Conservation (phyloP, 2,113 vertebrate species). For the Caranx melampygus region DNA sequence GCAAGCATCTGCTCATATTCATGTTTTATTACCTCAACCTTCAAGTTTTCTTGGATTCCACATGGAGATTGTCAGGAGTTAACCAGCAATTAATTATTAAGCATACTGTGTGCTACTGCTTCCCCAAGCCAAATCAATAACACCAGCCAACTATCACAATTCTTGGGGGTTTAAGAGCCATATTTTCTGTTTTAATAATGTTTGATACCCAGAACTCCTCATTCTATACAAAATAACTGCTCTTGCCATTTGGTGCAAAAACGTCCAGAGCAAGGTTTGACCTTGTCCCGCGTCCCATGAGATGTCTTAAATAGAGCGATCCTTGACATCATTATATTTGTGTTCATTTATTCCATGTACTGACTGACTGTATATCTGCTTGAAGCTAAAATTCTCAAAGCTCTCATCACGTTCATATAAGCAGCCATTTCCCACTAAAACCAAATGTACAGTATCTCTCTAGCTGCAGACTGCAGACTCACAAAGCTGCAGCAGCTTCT, state of each 20-base stretch:
- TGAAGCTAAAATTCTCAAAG: background rate
- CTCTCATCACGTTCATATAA: background rate
- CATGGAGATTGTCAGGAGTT: background rate
- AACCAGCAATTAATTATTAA: constrained; percentile 10
- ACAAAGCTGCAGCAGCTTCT: background rate
- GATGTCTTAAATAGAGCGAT: background rate
- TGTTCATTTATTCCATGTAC: background rate
- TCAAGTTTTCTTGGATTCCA: constrained; percentile 2
- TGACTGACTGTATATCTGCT: background rate
- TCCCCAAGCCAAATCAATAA: constrained; percentile 8
- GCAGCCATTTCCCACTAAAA: background rate
- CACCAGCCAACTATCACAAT: constrained; percentile 4
- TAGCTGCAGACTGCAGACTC: background rate
- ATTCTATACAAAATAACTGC: background rate
- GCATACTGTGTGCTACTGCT: background rate
- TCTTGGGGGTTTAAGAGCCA: background rate
- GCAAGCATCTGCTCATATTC: constrained; percentile 16
- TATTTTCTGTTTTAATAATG: constrained; percentile 6
- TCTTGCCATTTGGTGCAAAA: background rate
- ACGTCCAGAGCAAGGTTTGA: background rate
- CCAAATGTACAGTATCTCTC: background rate
- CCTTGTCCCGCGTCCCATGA: background rate
- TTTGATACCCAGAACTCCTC: background rate
- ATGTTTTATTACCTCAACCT: constrained; percentile 31
- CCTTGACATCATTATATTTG: background rate